Conservation (phyloP, 92 coral and sea anemone species). For the Scolanthus callimorphus region DNA sequence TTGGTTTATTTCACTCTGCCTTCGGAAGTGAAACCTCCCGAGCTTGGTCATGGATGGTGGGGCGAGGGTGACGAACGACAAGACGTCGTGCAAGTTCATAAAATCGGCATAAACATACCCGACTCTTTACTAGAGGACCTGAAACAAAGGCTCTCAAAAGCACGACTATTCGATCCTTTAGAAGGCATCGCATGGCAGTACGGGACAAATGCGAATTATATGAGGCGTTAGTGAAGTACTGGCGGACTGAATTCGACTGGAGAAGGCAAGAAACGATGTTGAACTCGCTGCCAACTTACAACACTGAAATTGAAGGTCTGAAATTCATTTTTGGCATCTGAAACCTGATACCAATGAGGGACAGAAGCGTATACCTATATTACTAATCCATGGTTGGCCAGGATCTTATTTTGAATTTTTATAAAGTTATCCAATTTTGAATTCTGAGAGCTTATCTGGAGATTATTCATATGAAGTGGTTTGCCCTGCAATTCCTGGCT, state of each 20-base stretch:
- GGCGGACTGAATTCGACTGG: conserved; percentile 81
- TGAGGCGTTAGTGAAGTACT: conserved; percentile 62
- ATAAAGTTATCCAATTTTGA: conserved; percentile 59
- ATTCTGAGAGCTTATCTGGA: conserved; percentile 20
- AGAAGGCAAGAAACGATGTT: conserved; percentile 58
- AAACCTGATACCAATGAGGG: conserved; percentile 64
- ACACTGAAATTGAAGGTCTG: conserved; percentile 72
- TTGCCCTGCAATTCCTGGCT: conserved; percentile 94
- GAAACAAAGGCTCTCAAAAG: conserved; percentile 49
- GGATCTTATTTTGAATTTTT: conserved; percentile 93
- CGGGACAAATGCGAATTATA: conserved; percentile 56
- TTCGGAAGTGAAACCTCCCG: conserved; percentile 8
- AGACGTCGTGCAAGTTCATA: conserved; percentile 36
- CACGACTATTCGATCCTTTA: conserved; percentile 59
- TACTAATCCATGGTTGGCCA: conserved; percentile 97
- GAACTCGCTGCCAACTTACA: conserved; percentile 63
- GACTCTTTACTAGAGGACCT: conserved; percentile 59
- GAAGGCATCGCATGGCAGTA: conserved; percentile 80
- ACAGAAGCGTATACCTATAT: conserved; percentile 54
- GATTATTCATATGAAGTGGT: conserved; percentile 69
- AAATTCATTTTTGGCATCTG: conserved; percentile 70
- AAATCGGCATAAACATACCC: conserved; percentile 42
- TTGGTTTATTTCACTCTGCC: conserved; percentile 4
- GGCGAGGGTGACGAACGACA: conserved; percentile 41
- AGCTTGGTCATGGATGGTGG: conserved; percentile 70